Evolutionary conservation across 92 coral and sea anemone species (phyloP), one percentile per base, ranked within the genome.

Genomic region (Heteractis magnifica): DNA sequence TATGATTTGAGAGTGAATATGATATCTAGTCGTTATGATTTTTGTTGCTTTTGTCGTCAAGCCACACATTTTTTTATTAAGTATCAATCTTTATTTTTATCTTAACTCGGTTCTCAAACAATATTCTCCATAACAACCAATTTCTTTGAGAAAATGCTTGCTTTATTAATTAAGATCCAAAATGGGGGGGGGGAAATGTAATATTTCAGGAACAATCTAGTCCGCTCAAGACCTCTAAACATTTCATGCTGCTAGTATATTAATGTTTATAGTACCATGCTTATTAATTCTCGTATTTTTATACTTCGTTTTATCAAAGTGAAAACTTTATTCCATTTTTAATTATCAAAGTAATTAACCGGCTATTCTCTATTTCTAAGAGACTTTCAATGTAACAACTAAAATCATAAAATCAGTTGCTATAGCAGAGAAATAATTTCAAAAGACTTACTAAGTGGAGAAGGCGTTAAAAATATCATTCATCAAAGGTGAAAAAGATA

Each of bases 151-250:
- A 68, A 68, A 68, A 68, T 68, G 26, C 73, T 9, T n/a, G 73
- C 49, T 68, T 48, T 68, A 23, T 68, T 68, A 68, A 68, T 68
- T 68, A 68, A 20, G 73, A 68, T 68, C 73, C 11, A 9, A 68
- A 68, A 68, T 10, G 26, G 6, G 19, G 44, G 26, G 6, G 19
- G 44, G 50, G 18, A 68, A 68, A 68, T 15, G 26, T 5, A 68
- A 68, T 68, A 68, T 12, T 23, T 6, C 48, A 68, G 73, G 44
- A 23, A 68, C 44, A 68, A 68, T 62, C 70, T 10, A 68, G 14
- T 6, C 20, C 49, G 11, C 23, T 62, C 4, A 26, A 68, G 58
- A 20, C 48, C 8, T 8, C 6, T 68, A 68, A 21, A 68, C 73
- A 68, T 68, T 21, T 2, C 73, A 68, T 26, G 73, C 73, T 68